These are phyloP conservation scores for Poicephalus meyeri DNA, from an alignment of 2,113 vertebrate species.

Conservation along the genomic window DNA sequence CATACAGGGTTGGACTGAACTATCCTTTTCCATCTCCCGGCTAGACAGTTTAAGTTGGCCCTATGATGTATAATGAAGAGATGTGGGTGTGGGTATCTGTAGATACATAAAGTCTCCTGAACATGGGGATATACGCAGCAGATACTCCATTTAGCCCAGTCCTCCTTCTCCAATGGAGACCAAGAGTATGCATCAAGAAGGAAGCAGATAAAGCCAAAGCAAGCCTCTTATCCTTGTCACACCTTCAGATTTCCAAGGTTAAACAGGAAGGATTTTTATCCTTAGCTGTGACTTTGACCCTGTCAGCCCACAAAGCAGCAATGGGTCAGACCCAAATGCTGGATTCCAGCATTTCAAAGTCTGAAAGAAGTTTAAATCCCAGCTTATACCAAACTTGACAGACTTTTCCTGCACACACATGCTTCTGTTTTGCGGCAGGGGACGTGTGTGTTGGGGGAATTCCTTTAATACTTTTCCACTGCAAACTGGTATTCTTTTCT, in stretches of 20 bases:
- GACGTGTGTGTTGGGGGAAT: not conserved
- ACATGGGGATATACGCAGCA: not conserved
- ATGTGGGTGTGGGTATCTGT: not conserved
- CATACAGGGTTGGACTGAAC: not conserved
- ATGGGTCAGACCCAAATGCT: not conserved
- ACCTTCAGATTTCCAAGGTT: not conserved
- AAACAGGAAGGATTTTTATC: not conserved
- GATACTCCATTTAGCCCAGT: not conserved
- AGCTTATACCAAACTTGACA: not conserved
- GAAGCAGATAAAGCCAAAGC: not conserved
- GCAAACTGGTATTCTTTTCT: not conserved
- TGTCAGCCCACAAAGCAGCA: not conserved
- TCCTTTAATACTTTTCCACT: not conserved
- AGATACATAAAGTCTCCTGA: not conserved
- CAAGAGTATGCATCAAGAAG: not conserved
- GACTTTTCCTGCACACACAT: not conserved
- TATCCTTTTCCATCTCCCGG: not conserved
- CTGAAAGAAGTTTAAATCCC: not conserved
- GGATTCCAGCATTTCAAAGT: not conserved
- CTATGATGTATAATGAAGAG: not conserved
- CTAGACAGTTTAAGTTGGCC: not conserved
- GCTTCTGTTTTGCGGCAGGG: not conserved
- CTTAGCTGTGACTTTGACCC: not conserved
- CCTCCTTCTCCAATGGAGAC: not conserved
- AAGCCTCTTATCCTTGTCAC: not conserved